phyloP scores from a whole-genome alignment of 2,888 invertebrate species.

The Ceriagrion tenellum region DNA sequence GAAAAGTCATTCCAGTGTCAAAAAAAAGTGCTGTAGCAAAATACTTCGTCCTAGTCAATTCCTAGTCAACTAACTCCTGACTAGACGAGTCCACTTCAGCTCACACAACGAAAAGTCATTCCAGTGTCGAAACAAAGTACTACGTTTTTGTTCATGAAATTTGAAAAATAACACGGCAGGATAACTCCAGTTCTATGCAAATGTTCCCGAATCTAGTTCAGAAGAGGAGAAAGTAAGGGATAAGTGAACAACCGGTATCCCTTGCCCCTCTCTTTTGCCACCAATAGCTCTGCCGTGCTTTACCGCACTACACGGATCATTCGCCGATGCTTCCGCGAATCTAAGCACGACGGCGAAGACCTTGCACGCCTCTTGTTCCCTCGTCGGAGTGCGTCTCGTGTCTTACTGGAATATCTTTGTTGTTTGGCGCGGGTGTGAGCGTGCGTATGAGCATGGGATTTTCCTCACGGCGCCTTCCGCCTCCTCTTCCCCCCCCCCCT shows the following conservation, averaged over 20 bases:
- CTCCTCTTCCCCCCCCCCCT: background rate
- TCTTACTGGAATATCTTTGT: slow-evolving; percentile 26
- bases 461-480: background rate
- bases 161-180: too few species aligned
- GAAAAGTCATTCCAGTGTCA: too few species aligned
- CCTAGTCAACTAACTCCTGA: too few species aligned
- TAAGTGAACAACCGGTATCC: background rate
- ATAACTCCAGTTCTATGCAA: too few species aligned
- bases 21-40: too few species aligned
- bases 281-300: background rate
- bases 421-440: background rate
- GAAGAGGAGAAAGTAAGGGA: background rate
- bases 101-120: too few species aligned
- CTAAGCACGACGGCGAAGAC: background rate
- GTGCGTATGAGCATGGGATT: background rate
- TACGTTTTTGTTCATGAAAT: too few species aligned
- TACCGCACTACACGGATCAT: background rate
- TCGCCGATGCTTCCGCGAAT: background rate
- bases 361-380: background rate
- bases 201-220: background rate
- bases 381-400: background rate
- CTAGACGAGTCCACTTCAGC: too few species aligned
- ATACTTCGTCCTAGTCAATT: too few species aligned
- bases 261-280: background rate
- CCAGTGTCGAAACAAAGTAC: too few species aligned